A percentile compares a stretch with the other conserved stretches of the same genome.
Evolutionary conservation across 1,140 invertebrate genomes (phyloP).

Genomic region (Phymorhynchus buccinoides): DNA sequence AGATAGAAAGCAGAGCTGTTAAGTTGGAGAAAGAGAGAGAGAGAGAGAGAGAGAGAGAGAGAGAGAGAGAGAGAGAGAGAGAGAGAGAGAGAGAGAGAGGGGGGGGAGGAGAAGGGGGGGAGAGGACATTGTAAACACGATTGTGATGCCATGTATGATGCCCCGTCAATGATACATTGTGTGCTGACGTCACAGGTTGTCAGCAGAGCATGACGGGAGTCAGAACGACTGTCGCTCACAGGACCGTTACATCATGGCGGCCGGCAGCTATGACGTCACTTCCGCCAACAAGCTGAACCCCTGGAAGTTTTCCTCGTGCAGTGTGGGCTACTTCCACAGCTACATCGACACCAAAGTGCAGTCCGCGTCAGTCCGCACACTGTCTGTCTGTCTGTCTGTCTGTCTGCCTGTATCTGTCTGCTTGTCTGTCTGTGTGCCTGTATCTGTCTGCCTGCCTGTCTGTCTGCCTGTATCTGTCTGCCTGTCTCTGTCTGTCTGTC

Average conservation of each 20-base stretch:
- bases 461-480: background rate
- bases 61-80: too few species aligned
- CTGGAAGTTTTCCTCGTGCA: conserved; percentile 61
- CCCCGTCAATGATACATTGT: too few species aligned
- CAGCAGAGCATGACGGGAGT: conserved; percentile 57
- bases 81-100: too few species aligned
- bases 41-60: too few species aligned
- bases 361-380: conserved; percentile 13
- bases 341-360: conserved; percentile 40
- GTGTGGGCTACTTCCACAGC: conserved; percentile 50
- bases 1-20: too few species aligned
- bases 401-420: background rate
- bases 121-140: too few species aligned
- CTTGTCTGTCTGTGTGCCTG: too few species aligned
- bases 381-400: background rate
- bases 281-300: conserved; percentile 51
- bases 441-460: background rate
- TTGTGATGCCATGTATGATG: too few species aligned
- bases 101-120: too few species aligned
- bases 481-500: background rate
- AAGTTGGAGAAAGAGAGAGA: too few species aligned
- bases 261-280: conserved; percentile 21
- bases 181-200: conserved; percentile 48
- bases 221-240: conserved; percentile 51
- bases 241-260: conserved; percentile 63